Conservation (phyloP, 2,113 vertebrate species). For the Ceyx cyanopectus region DNA sequence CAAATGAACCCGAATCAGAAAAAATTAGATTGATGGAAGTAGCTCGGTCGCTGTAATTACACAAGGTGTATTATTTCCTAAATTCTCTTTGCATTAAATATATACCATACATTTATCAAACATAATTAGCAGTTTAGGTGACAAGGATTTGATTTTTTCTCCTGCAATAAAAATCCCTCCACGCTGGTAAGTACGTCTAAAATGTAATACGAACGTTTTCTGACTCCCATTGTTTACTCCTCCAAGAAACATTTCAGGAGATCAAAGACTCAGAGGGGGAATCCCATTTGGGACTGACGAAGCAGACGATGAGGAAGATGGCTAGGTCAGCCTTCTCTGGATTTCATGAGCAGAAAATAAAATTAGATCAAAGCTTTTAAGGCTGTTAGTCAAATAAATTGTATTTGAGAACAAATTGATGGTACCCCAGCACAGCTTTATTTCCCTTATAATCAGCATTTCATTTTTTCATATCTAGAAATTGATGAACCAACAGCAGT, state of each 20-base stretch:
- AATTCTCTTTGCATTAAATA: conserved; percentile 83
- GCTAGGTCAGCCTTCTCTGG: conserved; percentile 61
- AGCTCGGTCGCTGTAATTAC: conserved; percentile 80
- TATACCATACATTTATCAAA: conserved; percentile 85
- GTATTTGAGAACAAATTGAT: conserved; percentile 69
- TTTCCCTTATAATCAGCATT: conserved; percentile 66
- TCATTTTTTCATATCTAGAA: conserved; percentile 57
- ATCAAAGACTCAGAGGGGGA: not conserved
- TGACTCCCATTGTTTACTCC: conserved; percentile 66
- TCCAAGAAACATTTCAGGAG: conserved; percentile 36
- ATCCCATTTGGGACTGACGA: conserved; percentile 14
- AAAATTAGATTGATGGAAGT: conserved; percentile 82
- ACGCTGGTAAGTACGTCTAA: conserved; percentile 59
- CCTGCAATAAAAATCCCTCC: conserved; percentile 77
- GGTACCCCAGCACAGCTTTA: conserved; percentile 38
- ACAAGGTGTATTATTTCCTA: conserved; percentile 84
- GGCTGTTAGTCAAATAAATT: conserved; percentile 69
- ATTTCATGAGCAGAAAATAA: conserved; percentile 68
- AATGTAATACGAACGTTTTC: conserved; percentile 54
- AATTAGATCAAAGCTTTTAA: conserved; percentile 78
- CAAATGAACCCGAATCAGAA: conserved; percentile 80
- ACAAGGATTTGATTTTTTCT: conserved; percentile 85
- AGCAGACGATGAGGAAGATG: conserved; percentile 25
- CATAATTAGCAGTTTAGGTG: conserved; percentile 87
- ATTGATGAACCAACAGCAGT: conserved; percentile 18